A percentile compares a stretch with the other conserved stretches of the same genome.
phyloP scores from a whole-genome alignment of 2,113 vertebrate genomes.

The Etia nguti region DNA sequence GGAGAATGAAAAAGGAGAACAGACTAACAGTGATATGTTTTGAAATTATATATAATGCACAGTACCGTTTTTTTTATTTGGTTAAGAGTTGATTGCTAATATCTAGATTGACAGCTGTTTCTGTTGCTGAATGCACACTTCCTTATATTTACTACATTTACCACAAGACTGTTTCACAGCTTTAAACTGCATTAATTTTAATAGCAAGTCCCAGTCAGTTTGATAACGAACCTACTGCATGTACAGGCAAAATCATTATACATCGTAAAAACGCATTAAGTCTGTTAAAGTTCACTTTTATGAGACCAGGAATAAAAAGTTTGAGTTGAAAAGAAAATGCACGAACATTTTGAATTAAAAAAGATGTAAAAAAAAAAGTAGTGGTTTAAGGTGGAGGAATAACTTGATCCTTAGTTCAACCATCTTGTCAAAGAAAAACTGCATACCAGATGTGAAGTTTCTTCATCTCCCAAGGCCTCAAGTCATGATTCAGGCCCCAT shows the following conservation, averaged over 20 bases:
- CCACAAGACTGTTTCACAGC: not conserved
- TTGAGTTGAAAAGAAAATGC: not conserved
- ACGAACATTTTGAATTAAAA: not conserved
- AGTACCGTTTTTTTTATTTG: not conserved
- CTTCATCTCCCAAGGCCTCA: not conserved
- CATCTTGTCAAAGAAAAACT: not conserved
- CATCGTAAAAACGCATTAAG: not conserved
- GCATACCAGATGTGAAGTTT: not conserved
- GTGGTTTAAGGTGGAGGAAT: not conserved
- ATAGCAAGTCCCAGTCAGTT: not conserved
- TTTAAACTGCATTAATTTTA: not conserved
- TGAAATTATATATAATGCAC: not conserved
- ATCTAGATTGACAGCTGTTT: not conserved
- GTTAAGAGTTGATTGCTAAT: not conserved
- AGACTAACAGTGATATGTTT: not conserved
- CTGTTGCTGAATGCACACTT: not conserved
- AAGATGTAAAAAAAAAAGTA: not conserved
- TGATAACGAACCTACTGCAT: not conserved
- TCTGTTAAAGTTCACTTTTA: not conserved
- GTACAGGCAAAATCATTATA: not conserved
- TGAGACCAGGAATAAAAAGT: not conserved
- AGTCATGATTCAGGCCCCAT: conserved; percentile 12
- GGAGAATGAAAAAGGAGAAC: not conserved
- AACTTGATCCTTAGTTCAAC: not conserved
- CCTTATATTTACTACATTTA: not conserved